Percentiles rank a stretch among this genome's conserved stretches.
Evolutionary conservation across 2,888 invertebrate species (phyloP).

Genomic region (Netelia inedita): DNA sequence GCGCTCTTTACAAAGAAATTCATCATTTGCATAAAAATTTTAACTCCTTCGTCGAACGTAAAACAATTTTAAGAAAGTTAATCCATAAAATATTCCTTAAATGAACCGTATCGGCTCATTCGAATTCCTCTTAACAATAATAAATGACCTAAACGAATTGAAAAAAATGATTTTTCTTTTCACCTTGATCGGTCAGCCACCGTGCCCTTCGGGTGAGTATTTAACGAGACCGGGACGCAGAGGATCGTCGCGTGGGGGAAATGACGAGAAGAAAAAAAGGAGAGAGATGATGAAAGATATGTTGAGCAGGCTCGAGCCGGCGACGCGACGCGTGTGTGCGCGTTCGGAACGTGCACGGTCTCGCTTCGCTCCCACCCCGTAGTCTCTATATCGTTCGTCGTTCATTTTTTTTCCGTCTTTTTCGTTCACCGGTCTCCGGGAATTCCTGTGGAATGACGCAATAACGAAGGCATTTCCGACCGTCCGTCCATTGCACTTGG

Average conservation of each 20-base stretch:
- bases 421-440: constrained; percentile 72
- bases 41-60: too few relatives aligned
- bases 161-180: not conserved
- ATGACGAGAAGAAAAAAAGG: constrained; percentile 46
- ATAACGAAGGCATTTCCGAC: constrained; percentile 84
- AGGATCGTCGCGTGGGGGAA: constrained; percentile 37
- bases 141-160: too few relatives aligned
- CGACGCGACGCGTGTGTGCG: constrained; percentile 22
- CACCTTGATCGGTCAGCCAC: not conserved
- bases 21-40: too few relatives aligned
- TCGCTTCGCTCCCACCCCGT: constrained; percentile 22
- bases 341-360: constrained; percentile 13
- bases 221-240: not conserved
- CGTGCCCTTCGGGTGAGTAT: constrained; percentile 11
- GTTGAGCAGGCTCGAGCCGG: constrained; percentile 40
- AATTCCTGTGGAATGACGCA: constrained; percentile 84
- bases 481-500: constrained; percentile 80
- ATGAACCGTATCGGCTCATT: too few relatives aligned
- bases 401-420: constrained; percentile 18
- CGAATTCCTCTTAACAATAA: too few relatives aligned
- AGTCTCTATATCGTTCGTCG: not conserved
- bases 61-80: too few relatives aligned
- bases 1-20: not conserved
- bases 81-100: too few relatives aligned
- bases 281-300: constrained; percentile 52